Base-by-base conservation (phyloP, 2,888 invertebrate species). In the Ennomos fuscantarius region DNA sequence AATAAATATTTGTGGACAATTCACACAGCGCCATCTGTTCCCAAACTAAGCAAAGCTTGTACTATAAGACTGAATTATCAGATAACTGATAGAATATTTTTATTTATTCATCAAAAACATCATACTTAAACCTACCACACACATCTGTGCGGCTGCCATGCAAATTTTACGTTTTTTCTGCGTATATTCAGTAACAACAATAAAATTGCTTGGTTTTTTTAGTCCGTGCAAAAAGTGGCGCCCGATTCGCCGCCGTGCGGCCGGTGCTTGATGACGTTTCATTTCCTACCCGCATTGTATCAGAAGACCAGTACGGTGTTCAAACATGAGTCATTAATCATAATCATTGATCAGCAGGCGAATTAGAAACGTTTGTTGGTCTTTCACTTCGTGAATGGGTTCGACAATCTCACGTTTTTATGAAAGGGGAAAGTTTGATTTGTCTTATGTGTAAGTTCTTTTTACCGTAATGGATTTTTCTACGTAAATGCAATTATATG, bases 291-390 rank as follows among this genome's bases (percentile, higher is more conserved):
- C 12, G 31, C 34, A 6, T 35, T n/a, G 12, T 11, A n/a, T 15
- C 9, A 9, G 39, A 41, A 35, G 34, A 35, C 24, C 9, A 13
- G 24, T 13, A 13, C 24, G 9, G 41, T 41, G 24, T 31, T 34
- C 11, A 15, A 68, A 66, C 68, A 64, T 69, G 69, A 77, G 47
- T 69, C 73, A 76, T 79, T 75, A 70, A 72, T 77, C 74, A 73
- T 70, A 59, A 73, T 70, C 68, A 68, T 63, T 69, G 71, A 73
- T 72, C 68, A 63, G 55, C 60, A 57, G 53, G 40, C 13, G 46
- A 40, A 58, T 61, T 55, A 55, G 50, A 51, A 53, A 54, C 62
- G 55, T 64, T 55, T 60, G 58, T 57, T 55, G 53, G 65, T 62
- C 45, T 55, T 57, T 56, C 42, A 57, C 36, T 45, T 11, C 33